Evolutionary conservation across 2,113 vertebrate genomes (phyloP).

Genomic region (Haemorhous mexicanus): DNA sequence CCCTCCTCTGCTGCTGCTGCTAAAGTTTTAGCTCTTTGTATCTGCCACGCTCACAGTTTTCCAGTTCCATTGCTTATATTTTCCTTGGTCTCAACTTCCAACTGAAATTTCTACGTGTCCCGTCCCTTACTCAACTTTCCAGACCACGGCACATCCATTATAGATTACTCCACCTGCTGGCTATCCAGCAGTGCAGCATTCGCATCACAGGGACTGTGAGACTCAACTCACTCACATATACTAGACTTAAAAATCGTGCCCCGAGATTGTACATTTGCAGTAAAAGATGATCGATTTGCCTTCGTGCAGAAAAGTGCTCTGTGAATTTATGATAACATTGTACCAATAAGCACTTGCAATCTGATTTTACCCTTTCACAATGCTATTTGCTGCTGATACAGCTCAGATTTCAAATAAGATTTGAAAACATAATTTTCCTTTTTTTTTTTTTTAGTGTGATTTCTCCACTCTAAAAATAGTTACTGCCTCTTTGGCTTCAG

Average conservation of each 20-base stretch:
- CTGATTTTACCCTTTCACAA: neutral
- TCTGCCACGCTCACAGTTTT: neutral
- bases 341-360: neutral
- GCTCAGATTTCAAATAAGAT: neutral
- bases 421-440: neutral
- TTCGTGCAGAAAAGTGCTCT: neutral
- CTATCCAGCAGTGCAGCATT: neutral
- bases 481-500: neutral
- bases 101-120: constrained; percentile 31
- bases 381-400: neutral
- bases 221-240: neutral
- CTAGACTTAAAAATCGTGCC: neutral
- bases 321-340: neutral
- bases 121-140: neutral
- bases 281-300: neutral
- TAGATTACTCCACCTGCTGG: constrained; percentile 48
- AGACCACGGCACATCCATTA: neutral
- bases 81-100: constrained; percentile 25
- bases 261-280: neutral
- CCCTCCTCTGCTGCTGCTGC: constrained; percentile 22
- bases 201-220: fast-evolving
- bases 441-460: neutral
- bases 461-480: neutral
- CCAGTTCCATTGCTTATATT: constrained; percentile 42
- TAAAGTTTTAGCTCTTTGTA: neutral